Evolutionary conservation across 2,888 invertebrate species (phyloP), one percentile per base, ranked within the genome.

Genomic region (Hedya salicella): DNA sequence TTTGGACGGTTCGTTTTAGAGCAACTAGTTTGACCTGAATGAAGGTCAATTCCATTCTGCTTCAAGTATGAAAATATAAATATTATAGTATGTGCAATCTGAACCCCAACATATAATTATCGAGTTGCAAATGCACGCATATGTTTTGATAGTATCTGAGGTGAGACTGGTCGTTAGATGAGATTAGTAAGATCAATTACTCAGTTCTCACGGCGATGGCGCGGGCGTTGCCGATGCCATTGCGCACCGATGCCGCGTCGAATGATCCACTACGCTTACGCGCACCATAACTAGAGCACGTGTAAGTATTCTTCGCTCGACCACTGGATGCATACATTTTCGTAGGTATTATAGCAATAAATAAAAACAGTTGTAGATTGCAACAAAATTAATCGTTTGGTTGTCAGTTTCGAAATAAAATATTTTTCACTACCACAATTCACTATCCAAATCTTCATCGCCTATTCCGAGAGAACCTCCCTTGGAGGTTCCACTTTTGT

Each of bases 151-250:
- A 59, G 46, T 49, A 66, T 66, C 65, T 32, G 52, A 59, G 65
- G 59, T 65, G 64, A 64, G 63, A 57, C 59, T 57, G 75, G 73
- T 77, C 75, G 78, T 80, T 71, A 81, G 85, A 86, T 85, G 80
- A 86, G 88, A 89, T 89, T 87, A 87, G 81, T 78, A 74, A 81
- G 82, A 87, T 88, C 88, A 88, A 89, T 89, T 86, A 86, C 79
- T 82, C 73, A 77, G 89, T 89, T 90, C 91, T 88, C 90, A 90
- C 89, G 89, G 70, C 69, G 72, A 71, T 75, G 71, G 69, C 73
- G 71, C 70, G 65, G 72, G 75, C 73, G 73, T 72, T 66, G 60
- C 66, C 63, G 68, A 71, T 73, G 70, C 72, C 62, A 65, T 66
- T 46, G 70, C 72, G 70, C 74, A 62, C 69, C 70, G 67, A 46